These are phyloP conservation scores for Bubo bubo DNA, from an alignment of 2,113 vertebrate genomes.

Conservation along the genomic window DNA sequence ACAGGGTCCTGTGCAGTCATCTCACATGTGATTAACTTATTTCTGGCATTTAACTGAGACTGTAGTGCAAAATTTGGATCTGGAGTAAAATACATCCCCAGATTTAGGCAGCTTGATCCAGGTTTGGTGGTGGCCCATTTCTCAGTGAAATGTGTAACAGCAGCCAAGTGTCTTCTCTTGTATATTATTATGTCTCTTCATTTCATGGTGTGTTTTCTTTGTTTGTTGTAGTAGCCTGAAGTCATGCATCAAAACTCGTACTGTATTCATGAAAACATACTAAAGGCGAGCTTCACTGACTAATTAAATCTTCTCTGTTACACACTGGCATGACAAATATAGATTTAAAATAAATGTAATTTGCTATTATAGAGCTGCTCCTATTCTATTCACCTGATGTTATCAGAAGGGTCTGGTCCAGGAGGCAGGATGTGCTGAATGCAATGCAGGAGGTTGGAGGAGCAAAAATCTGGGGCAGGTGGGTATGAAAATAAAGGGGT, in stretches of 20 bases:
- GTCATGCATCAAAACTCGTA: slow-evolving; percentile 52
- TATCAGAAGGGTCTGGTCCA: slow-evolving; percentile 1
- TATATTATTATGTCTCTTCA: slow-evolving; percentile 54
- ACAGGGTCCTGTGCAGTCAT: neutral
- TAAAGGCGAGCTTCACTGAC: slow-evolving; percentile 19
- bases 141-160: slow-evolving; percentile 23
- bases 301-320: slow-evolving; percentile 58
- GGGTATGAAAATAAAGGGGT: neutral
- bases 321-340: slow-evolving; percentile 42
- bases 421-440: neutral
- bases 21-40: neutral
- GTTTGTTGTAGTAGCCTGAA: slow-evolving; percentile 59
- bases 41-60: neutral
- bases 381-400: slow-evolving; percentile 18
- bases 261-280: slow-evolving; percentile 44
- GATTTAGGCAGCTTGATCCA: slow-evolving; percentile 29
- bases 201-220: slow-evolving; percentile 63
- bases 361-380: neutral
- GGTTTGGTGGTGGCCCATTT: slow-evolving; percentile 46
- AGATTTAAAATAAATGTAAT: slow-evolving; percentile 29
- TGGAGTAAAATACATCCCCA: neutral
- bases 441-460: neutral
- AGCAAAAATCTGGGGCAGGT: slow-evolving; percentile 14
- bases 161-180: slow-evolving; percentile 42
- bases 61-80: neutral